Percentiles rank a stretch among this genome's conserved stretches.
These are phyloP conservation scores for Lamproptera curius DNA, from an alignment of 2,888 invertebrate species.

Conservation along the genomic window DNA sequence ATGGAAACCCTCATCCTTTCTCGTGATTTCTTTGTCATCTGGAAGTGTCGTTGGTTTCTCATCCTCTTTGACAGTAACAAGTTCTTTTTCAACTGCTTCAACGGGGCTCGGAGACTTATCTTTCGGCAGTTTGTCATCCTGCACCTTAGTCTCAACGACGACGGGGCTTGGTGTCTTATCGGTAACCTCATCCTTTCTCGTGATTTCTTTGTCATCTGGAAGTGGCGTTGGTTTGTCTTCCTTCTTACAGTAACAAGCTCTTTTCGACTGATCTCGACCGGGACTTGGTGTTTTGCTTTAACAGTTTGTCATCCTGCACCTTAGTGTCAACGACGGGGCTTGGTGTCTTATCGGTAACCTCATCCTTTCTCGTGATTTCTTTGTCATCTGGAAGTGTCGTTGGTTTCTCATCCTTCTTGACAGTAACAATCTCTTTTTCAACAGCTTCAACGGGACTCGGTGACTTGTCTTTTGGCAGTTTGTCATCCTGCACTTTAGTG, in stretches of 20 bases:
- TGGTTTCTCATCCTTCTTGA: neutral
- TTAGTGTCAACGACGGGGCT: neutral
- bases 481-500: neutral
- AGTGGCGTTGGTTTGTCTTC: neutral
- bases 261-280: conserved; percentile 10
- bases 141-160: neutral
- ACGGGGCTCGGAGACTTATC: conserved; percentile 18
- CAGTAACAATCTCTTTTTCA: neutral
- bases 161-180: neutral
- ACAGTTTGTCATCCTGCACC: neutral
- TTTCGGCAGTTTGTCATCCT: neutral
- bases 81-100: conserved; percentile 6
- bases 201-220: neutral
- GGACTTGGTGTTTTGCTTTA: conserved; percentile 19
- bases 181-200: neutral
- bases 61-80: conserved; percentile 1
- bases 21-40: neutral
- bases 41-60: neutral
- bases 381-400: neutral
- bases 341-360: neutral
- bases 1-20: neutral
- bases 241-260: neutral
- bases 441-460: conserved; percentile 9
- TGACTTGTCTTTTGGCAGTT: conserved; percentile 10
- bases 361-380: neutral